These are phyloP conservation scores for Elaphurus davidianus DNA, from an alignment of 2,113 vertebrate genomes.

Conservation along the genomic window DNA sequence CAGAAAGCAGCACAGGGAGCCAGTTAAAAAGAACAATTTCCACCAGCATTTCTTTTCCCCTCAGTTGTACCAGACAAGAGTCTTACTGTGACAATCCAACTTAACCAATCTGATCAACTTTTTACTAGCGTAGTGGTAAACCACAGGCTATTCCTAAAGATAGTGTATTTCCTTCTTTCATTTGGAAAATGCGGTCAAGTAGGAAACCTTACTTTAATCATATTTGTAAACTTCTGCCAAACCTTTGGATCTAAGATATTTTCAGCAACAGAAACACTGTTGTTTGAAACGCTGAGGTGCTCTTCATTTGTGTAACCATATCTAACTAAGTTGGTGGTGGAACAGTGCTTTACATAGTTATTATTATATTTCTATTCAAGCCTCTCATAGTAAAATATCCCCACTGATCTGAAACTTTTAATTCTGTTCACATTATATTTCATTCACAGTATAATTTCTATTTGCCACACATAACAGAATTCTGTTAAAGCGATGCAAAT, in stretches of 20 bases:
- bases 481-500: background rate
- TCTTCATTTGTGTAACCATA: background rate
- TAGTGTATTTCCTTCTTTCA: background rate
- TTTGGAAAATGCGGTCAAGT: background rate
- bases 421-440: slow-evolving; percentile 13
- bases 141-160: background rate
- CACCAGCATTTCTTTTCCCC: background rate
- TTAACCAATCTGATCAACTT: background rate
- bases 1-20: background rate
- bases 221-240: background rate
- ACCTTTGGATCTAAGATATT: background rate
- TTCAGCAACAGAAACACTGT: background rate
- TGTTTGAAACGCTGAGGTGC: background rate
- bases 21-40: background rate
- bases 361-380: background rate
- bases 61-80: background rate
- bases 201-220: background rate
- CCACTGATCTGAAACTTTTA: background rate
- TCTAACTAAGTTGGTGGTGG: background rate
- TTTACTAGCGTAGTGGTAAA: background rate
- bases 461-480: background rate
- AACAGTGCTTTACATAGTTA: background rate
- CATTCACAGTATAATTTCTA: background rate
- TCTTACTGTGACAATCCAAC: background rate
- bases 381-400: background rate